Conservation (phyloP, 2,113 vertebrate genomes). For the Diadophis punctatus region DNA sequence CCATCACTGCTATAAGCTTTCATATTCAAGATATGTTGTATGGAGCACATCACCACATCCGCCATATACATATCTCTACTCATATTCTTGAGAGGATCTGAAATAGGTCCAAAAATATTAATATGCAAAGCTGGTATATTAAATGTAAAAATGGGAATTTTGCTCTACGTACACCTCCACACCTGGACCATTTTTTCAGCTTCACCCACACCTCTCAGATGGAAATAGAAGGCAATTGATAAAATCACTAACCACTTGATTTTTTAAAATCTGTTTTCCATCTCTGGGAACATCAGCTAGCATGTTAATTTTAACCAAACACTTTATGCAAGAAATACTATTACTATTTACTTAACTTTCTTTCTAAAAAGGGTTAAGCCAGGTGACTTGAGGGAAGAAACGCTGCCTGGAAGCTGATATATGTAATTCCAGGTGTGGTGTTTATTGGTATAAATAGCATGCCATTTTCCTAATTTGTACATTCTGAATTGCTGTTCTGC, state of each 20-base stretch:
- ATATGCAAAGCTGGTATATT: background rate
- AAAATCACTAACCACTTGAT: background rate
- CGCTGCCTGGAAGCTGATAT: conserved; percentile 38
- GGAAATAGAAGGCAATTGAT: background rate
- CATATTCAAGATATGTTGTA: background rate
- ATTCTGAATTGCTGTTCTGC: conserved; percentile 56
- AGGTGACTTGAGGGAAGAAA: background rate
- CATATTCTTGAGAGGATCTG: background rate
- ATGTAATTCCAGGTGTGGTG: conserved; percentile 21
- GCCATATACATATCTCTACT: background rate
- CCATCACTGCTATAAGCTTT: background rate
- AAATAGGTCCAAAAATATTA: background rate
- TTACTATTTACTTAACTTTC: background rate
- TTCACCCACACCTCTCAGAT: background rate
- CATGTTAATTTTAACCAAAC: background rate
- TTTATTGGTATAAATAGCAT: conserved; percentile 62
- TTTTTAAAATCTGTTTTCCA: background rate
- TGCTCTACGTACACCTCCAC: background rate
- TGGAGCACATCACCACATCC: background rate
- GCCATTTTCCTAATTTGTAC: conserved; percentile 45
- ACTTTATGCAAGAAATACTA: background rate
- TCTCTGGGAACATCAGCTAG: background rate
- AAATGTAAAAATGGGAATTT: background rate
- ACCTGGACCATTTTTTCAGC: background rate
- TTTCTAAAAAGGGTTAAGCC: conserved; percentile 39